phyloP scores from a whole-genome alignment of 2,888 invertebrate genomes.

The Macrophya annulata region DNA sequence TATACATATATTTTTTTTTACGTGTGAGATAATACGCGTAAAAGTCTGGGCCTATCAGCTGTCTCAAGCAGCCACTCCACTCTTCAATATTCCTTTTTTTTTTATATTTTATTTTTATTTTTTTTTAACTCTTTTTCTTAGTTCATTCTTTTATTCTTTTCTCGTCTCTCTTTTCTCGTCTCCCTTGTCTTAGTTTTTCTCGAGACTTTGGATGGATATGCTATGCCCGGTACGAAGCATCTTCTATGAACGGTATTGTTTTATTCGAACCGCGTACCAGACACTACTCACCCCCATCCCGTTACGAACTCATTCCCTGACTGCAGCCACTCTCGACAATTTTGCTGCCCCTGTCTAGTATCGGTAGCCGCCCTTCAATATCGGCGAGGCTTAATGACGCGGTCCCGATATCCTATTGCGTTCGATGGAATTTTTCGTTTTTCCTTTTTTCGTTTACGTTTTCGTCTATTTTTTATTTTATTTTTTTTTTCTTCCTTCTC shows the following conservation, averaged over 20 bases:
- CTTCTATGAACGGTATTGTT: slow-evolving; percentile 76
- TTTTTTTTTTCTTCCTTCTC: slow-evolving; percentile 49
- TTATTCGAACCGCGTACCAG: slow-evolving; percentile 78
- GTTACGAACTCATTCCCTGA: slow-evolving; percentile 62
- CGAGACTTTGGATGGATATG: slow-evolving; percentile 13
- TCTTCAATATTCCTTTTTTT: slow-evolving; percentile 32
- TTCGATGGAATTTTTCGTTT: slow-evolving; percentile 44
- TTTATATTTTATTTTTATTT: background rate
- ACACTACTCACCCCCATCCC: slow-evolving; percentile 73
- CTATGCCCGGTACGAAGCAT: slow-evolving; percentile 68
- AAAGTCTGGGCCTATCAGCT: slow-evolving; percentile 69
- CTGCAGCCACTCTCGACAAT: slow-evolving; percentile 75
- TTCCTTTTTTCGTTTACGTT: slow-evolving; percentile 36
- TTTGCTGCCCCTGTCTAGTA: slow-evolving; percentile 69
- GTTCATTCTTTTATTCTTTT: slow-evolving; percentile 59
- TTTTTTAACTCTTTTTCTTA: slow-evolving; percentile 58
- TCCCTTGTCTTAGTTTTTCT: background rate
- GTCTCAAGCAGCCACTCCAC: slow-evolving; percentile 77
- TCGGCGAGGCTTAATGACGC: slow-evolving; percentile 71
- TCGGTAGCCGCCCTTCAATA: slow-evolving; percentile 64
- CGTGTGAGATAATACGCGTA: slow-evolving; percentile 42
- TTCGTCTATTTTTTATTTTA: slow-evolving; percentile 48
- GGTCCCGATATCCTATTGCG: slow-evolving; percentile 71
- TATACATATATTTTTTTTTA: background rate
- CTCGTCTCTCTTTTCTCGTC: slow-evolving; percentile 4